A percentile compares a stretch with the other conserved stretches of the same genome.
phyloP scores from a whole-genome alignment of 2,113 vertebrate species.

The Cochlearius cochlearius region DNA sequence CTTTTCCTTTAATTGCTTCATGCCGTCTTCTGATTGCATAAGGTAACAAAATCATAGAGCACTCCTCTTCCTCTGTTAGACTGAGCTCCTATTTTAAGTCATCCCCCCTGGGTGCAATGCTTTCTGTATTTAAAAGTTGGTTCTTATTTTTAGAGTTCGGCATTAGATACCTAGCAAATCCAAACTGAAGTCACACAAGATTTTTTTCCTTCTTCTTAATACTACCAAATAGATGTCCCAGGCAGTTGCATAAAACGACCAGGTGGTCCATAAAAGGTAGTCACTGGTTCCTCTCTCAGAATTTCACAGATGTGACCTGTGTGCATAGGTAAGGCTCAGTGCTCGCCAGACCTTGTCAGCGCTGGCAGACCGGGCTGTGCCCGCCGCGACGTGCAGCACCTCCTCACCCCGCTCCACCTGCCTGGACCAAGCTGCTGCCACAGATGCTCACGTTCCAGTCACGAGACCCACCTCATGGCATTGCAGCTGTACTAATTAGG shows the following conservation, averaged over 20 bases:
- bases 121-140: neutral
- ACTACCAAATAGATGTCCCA: neutral
- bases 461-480: neutral
- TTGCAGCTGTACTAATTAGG: neutral
- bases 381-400: fast-evolving
- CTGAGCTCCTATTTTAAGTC: neutral
- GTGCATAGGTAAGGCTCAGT: neutral
- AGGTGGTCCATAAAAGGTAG: neutral
- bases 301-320: neutral
- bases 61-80: neutral
- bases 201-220: neutral
- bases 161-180: neutral
- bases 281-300: neutral
- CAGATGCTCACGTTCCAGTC: fast-evolving
- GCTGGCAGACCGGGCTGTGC: neutral
- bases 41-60: neutral
- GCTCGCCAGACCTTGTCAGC: fast-evolving
- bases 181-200: neutral
- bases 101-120: neutral
- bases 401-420: neutral
- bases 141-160: neutral
- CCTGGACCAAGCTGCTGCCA: neutral
- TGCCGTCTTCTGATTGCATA: neutral
- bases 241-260: neutral
- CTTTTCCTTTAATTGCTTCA: neutral